Evolutionary conservation across 1,140 invertebrate genomes (phyloP), one percentile per base, ranked within the genome.

Genomic region (Matsumurasca onukii): DNA sequence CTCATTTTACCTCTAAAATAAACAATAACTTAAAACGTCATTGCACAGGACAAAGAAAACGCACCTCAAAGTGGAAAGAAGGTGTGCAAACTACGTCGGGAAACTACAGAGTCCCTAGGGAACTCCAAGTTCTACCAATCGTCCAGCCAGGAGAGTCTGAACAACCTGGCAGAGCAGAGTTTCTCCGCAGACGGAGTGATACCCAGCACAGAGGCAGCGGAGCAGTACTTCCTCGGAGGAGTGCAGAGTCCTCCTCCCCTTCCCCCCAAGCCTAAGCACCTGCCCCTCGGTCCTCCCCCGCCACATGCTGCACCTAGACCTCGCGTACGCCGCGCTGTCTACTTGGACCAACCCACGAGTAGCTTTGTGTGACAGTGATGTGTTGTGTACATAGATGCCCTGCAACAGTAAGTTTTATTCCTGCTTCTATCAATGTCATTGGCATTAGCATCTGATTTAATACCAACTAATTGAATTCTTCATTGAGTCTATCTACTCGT

Each of bases 261-360:
- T 20, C 75, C 75, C 34, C 52, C 75, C 12, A 74, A 74, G 22
- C 75, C 75, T 27, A 76, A 76, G 71, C 75, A 74, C 15, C 75
- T 74, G 31, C 74, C 74, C 66, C 51, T 74, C 1, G 57, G 71
- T 39, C 67, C 59, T 15, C 24, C 61, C 15, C 31, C 69, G 3
- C 62, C 62, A 3, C 61, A 63, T n/a, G 31, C 31, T 13, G 30
- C n/a, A 34, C 12, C 24, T 29, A 20, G 48, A 17, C 5, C 31
- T 13, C 57, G 70, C 2, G 64, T 51, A 15, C 69, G 80, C 75
- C 62, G 80, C 73, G 71, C 74, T 51, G 80, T 83, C 29, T 87
- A 85, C 75, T 76, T 87, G 17, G 86, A 87, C 70, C 83, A 86
- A 72, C 81, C 85, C 25, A 85, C 83, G 70, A 86, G 85, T 75